These are phyloP conservation scores for Phalacrocorax carbo DNA, from an alignment of 2,113 vertebrate genomes.

Conservation along the genomic window DNA sequence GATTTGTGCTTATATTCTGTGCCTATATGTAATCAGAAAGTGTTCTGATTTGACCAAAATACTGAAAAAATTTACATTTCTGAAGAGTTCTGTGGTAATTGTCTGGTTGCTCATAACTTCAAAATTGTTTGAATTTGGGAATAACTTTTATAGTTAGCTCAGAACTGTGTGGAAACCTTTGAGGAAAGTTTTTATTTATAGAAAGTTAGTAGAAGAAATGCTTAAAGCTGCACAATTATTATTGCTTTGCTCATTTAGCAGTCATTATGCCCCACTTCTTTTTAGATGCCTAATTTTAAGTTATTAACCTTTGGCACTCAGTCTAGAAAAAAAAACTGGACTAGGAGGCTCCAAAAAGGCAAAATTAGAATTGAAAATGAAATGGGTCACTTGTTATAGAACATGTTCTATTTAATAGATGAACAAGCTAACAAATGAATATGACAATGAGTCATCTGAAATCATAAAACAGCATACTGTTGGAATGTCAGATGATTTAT, in stretches of 20 bases:
- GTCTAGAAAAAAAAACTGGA: not conserved
- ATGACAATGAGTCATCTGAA: conserved; percentile 58
- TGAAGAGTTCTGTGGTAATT: not conserved
- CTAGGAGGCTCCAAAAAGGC: not conserved
- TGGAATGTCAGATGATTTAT: conserved; percentile 45
- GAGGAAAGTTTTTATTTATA: not conserved
- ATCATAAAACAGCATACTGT: conserved; percentile 3
- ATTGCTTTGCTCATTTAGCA: not conserved
- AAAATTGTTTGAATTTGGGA: not conserved
- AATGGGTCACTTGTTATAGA: conserved; percentile 26
- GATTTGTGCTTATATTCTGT: not conserved
- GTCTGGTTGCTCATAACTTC: not conserved
- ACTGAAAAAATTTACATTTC: not conserved
- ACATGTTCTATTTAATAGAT: not conserved
- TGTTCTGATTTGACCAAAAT: not conserved
- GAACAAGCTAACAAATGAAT: conserved; percentile 39
- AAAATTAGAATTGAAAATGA: conserved; percentile 17
- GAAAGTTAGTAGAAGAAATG: not conserved
- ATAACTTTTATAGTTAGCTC: not conserved
- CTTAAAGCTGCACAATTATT: not conserved
- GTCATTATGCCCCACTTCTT: not conserved
- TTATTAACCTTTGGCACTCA: conserved; percentile 6
- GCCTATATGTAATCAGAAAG: not conserved
- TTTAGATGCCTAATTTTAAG: not conserved
- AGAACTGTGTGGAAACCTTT: not conserved